Evolutionary conservation across 1,140 invertebrate genomes (phyloP).

Genomic region (Elymnias hypermnestra): DNA sequence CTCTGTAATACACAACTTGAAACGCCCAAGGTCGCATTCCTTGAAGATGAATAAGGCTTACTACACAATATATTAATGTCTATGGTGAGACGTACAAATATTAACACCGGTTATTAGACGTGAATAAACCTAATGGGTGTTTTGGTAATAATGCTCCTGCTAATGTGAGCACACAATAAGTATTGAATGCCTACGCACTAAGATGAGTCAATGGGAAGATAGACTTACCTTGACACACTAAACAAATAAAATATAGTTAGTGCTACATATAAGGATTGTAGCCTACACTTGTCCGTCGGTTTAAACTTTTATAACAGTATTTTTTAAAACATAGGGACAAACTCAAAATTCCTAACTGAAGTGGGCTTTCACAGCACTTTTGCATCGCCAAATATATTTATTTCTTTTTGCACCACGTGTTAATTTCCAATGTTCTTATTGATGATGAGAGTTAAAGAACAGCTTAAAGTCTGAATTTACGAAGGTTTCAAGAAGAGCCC

Average conservation of each 20-base stretch:
- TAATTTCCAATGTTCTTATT: no score
- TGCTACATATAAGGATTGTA: neutral
- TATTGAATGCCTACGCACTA: constrained; percentile 35
- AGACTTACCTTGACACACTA: constrained; percentile 27
- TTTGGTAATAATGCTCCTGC: constrained; percentile 32
- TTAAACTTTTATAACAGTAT: no score
- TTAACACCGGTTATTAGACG: neutral
- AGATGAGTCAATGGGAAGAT: constrained; percentile 44
- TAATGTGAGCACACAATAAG: constrained; percentile 35
- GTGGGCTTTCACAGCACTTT: no score
- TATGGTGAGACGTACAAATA: neutral
- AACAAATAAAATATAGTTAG: constrained; percentile 6
- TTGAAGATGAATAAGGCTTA: neutral
- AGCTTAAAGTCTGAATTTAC: no score
- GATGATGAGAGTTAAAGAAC: no score
- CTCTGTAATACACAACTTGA: no score
- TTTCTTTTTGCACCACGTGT: no score
- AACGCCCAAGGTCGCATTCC: neutral
- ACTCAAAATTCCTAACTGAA: no score
- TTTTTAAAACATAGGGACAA: no score
- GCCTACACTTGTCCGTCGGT: no score
- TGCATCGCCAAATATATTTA: no score
- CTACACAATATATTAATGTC: neutral
- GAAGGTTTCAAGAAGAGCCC: no score
- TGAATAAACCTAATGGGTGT: constrained; percentile 20